A percentile compares a stretch with the other conserved stretches of the same genome.
Evolutionary conservation across 2,797 vertebrate genomes (phyloP).

Genomic region (Sebastes minor): DNA sequence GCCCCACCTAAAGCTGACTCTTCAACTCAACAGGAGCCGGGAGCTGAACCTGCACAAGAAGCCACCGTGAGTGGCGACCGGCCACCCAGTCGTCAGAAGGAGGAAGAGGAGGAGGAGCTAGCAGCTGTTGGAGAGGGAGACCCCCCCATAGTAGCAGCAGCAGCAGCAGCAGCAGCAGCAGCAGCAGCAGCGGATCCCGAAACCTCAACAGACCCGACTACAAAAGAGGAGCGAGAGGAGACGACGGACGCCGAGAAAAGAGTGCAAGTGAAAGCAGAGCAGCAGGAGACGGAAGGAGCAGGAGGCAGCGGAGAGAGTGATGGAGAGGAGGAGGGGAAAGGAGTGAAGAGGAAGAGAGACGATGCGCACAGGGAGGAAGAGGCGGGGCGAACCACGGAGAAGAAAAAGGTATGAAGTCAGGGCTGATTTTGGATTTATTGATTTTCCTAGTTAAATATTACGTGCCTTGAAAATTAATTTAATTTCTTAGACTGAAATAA

Average conservation of each 20-base stretch:
- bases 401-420: conserved; percentile 79
- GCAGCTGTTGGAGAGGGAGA: not conserved
- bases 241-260: not conserved
- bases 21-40: conserved; percentile 37
- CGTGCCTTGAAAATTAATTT: no score
- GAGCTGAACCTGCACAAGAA: conserved; percentile 38
- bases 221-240: conserved; percentile 16
- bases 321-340: conserved; percentile 64
- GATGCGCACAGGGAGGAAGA: conserved; percentile 60
- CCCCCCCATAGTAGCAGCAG: not conserved
- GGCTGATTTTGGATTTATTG: not conserved
- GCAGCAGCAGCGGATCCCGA: no score
- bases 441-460: no score
- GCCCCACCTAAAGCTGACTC: not conserved
- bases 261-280: not conserved
- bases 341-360: conserved; percentile 79
- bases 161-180: not conserved
- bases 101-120: conserved; percentile 32
- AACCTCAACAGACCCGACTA: not conserved
- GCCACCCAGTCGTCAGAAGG: conserved; percentile 7
- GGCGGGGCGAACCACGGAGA: conserved; percentile 59
- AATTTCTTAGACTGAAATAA: no score
- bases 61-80: conserved; percentile 8
- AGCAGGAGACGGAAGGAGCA: conserved; percentile 1
- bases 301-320: conserved; percentile 10